A percentile compares a stretch with the other conserved stretches of the same genome.
These are phyloP conservation scores for Melanerpes aurifrons DNA, from an alignment of 2,113 vertebrate genomes.

Conservation along the genomic window DNA sequence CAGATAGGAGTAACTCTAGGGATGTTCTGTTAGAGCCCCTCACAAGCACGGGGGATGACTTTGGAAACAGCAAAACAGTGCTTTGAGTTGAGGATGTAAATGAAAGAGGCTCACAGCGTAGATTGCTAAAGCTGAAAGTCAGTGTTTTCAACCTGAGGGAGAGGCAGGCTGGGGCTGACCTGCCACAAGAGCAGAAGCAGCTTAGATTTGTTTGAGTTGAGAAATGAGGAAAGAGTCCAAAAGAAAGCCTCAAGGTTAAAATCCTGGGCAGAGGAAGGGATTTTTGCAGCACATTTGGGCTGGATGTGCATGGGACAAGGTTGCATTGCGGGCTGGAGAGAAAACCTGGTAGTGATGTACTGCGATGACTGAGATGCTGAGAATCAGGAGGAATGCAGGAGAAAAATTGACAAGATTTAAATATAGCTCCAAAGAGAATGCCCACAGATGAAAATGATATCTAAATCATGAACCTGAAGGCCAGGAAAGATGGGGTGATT, in stretches of 20 bases:
- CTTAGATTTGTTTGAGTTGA: neutral
- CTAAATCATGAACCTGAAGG: slow-evolving; percentile 35
- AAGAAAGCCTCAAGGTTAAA: neutral
- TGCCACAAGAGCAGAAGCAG: neutral
- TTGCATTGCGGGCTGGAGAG: neutral
- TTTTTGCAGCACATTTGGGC: neutral
- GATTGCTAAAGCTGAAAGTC: neutral
- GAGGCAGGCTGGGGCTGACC: neutral
- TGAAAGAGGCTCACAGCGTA: neutral
- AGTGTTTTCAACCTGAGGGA: neutral
- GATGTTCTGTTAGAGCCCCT: neutral
- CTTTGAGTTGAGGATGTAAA: neutral
- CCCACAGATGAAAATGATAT: neutral
- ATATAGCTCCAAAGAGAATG: neutral
- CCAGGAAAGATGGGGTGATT: neutral
- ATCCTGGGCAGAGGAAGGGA: neutral
- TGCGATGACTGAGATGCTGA: neutral
- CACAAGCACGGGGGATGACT: neutral
- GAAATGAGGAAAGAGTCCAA: neutral
- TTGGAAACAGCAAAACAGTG: slow-evolving; percentile 6
- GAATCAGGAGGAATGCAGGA: neutral
- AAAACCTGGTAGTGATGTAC: neutral
- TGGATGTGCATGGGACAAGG: neutral
- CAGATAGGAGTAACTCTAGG: slow-evolving; percentile 19
- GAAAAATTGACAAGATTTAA: neutral